phyloP scores from a whole-genome alignment of 2,888 invertebrate species.

The Melolontha melolontha region DNA sequence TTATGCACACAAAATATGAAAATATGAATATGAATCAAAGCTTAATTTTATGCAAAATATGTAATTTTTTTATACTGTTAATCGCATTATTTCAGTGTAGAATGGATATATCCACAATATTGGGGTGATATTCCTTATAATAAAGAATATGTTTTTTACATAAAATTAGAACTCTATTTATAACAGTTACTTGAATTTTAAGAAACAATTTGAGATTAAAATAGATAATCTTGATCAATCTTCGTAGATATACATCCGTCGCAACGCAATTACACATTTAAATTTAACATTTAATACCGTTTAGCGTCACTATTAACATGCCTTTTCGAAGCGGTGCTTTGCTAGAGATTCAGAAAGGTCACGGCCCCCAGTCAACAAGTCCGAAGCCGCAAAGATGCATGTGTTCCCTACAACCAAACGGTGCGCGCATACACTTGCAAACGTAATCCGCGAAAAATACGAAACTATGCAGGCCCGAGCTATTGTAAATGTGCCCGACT shows the following conservation, averaged over 20 bases:
- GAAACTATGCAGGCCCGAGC: slow-evolving; percentile 49
- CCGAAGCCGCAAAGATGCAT: slow-evolving; percentile 48
- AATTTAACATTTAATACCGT: slow-evolving; percentile 49
- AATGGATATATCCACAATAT: too few relatives aligned
- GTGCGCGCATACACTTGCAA: slow-evolving; percentile 17
- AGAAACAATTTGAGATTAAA: background rate
- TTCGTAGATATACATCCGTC: slow-evolving; percentile 32
- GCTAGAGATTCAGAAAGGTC: slow-evolving; percentile 52
- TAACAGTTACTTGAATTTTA: too few relatives aligned
- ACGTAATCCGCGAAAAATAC: slow-evolving; percentile 47
- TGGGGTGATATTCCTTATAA: too few relatives aligned
- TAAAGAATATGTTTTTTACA: too few relatives aligned
- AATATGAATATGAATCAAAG: too few relatives aligned
- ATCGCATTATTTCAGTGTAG: too few relatives aligned
- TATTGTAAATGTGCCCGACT: slow-evolving; percentile 55
- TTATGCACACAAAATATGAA: too few relatives aligned
- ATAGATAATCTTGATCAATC: background rate
- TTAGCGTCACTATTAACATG: slow-evolving; percentile 57
- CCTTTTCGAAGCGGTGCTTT: slow-evolving; percentile 51
- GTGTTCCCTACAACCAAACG: slow-evolving; percentile 37
- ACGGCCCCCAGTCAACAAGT: slow-evolving; percentile 48
- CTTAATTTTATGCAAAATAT: too few relatives aligned
- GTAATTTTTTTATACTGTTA: too few relatives aligned
- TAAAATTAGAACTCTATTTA: too few relatives aligned
- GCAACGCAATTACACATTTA: slow-evolving; percentile 47